A percentile compares a stretch with the other conserved stretches of the same genome.
Conservation (phyloP, 2,797 vertebrate species). For the Gadopsis marmoratus region DNA sequence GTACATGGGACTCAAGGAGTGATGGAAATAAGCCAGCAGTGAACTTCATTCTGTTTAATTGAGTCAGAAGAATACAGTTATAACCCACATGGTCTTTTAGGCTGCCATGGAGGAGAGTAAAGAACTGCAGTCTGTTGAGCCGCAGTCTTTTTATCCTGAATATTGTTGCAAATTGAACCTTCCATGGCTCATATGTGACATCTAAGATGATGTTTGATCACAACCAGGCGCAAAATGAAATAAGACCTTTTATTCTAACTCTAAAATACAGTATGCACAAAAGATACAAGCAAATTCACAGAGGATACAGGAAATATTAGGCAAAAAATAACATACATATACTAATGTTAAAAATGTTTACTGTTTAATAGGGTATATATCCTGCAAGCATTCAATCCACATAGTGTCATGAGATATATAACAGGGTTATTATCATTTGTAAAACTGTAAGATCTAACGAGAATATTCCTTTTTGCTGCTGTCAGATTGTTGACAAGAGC, state of each 20-base stretch:
- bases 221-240: neutral
- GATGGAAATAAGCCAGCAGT: constrained; percentile 53
- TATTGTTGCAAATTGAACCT: constrained; percentile 37
- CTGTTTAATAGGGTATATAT: neutral
- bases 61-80: constrained; percentile 28
- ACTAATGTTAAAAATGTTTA: neutral
- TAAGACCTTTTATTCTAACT: neutral
- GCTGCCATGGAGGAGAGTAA: constrained; percentile 29
- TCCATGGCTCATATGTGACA: constrained; percentile 15
- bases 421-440: neutral
- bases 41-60: constrained; percentile 55
- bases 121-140: constrained; percentile 23
- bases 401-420: neutral
- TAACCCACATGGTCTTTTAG: constrained; percentile 17
- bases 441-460: neutral
- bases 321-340: neutral
- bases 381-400: neutral
- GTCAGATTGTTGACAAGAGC: constrained; percentile 1
- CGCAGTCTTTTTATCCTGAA: constrained; percentile 21
- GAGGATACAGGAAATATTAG: neutral
- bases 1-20: constrained; percentile 19
- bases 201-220: constrained; percentile 36
- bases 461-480: constrained; percentile 10
- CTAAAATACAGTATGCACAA: neutral
- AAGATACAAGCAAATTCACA: neutral